A percentile compares a stretch with the other conserved stretches of the same genome.
Conservation (phyloP, 2,113 vertebrate species). For the Neotragus moschatus region DNA sequence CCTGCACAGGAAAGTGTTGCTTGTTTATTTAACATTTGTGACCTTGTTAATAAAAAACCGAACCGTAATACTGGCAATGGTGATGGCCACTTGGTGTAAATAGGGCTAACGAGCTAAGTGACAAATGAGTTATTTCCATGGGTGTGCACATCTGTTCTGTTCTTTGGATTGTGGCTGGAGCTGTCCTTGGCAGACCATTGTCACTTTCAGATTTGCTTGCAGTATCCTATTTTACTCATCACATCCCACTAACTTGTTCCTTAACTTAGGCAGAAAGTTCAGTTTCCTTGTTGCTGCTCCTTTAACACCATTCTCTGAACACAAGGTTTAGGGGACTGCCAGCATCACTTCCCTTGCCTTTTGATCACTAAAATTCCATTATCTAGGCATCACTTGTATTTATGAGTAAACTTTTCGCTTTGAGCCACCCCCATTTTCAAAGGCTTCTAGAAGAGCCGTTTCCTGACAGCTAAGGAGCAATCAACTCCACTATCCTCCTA, state of each 20-base stretch:
- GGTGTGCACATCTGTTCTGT: not conserved
- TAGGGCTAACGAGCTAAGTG: not conserved
- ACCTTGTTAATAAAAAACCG: not conserved
- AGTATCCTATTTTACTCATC: not conserved
- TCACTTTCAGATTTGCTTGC: not conserved
- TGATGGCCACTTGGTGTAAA: not conserved
- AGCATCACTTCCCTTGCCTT: not conserved
- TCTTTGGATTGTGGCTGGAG: not conserved
- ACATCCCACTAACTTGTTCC: not conserved
- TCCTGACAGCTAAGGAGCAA: conserved; percentile 63
- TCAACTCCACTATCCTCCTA: conserved; percentile 47
- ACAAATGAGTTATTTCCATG: not conserved
- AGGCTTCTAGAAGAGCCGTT: conserved; percentile 38
- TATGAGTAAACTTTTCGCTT: conserved; percentile 56
- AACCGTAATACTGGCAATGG: not conserved
- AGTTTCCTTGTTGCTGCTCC: not conserved
- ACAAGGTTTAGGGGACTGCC: not conserved
- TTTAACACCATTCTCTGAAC: not conserved
- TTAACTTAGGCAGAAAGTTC: not conserved
- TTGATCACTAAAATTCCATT: conserved; percentile 18
- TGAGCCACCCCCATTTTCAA: conserved; percentile 12
- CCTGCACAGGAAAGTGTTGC: not conserved
- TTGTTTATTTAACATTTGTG: conserved; percentile 7
- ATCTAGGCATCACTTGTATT: conserved; percentile 25
- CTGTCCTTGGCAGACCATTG: not conserved